Conservation (phyloP, 1,140 invertebrate genomes). For the Chironomus tepperi region DNA sequence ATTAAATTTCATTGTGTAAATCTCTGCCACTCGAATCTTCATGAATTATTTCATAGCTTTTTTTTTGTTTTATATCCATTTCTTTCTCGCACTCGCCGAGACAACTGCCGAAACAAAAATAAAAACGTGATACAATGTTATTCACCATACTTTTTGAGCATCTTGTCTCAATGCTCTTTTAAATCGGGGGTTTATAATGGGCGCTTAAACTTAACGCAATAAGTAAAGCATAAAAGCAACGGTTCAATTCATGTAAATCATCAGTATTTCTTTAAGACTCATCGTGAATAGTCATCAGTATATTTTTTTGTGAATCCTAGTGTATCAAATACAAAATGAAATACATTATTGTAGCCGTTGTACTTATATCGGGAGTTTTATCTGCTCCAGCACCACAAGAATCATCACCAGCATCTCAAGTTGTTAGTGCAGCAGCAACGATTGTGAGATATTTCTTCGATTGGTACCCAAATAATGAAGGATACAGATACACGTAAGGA, state of each 20-base stretch:
- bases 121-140: neutral
- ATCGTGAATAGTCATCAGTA: neutral
- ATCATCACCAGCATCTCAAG: neutral
- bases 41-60: too few species aligned
- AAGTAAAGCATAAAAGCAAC: conserved; percentile 1
- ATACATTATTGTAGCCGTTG: neutral
- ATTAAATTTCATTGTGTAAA: too few species aligned
- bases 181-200: neutral
- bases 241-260: neutral
- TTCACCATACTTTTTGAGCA: neutral
- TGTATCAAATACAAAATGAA: neutral
- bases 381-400: conserved; percentile 22
- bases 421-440: neutral
- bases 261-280: neutral
- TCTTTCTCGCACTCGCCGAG: neutral
- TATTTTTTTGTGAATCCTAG: neutral
- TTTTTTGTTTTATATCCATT: too few species aligned
- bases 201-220: too few species aligned
- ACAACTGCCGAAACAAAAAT: neutral
- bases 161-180: neutral
- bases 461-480: neutral
- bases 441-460: conserved; percentile 20
- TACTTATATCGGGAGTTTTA: neutral
- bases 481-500: conserved; percentile 24
- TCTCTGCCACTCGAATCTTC: too few species aligned